Percentiles rank a stretch among this genome's conserved stretches.
Evolutionary conservation across 2,888 invertebrate species (phyloP).

Genomic region (Lamellibrachia columna): DNA sequence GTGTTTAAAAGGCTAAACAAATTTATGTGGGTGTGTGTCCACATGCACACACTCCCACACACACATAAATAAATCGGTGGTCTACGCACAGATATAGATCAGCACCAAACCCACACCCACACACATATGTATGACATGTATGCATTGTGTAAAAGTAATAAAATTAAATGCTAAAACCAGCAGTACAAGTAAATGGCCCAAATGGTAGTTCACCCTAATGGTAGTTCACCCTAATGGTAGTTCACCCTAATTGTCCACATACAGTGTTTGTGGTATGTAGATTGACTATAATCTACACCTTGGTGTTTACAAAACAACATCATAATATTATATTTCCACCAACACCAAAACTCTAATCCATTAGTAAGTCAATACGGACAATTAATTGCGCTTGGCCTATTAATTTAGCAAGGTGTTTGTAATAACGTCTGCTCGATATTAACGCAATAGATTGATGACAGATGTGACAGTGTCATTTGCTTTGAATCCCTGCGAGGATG

Average conservation of each 20-base stretch:
- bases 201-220: too few relatives aligned
- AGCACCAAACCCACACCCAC: too few relatives aligned
- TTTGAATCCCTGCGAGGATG: neutral
- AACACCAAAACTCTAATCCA: neutral
- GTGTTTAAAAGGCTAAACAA: neutral
- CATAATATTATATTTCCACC: too few relatives aligned
- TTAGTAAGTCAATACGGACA: neutral
- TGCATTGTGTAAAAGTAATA: too few relatives aligned
- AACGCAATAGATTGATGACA: neutral
- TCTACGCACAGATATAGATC: too few relatives aligned
- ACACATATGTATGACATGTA: too few relatives aligned
- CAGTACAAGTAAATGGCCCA: too few relatives aligned
- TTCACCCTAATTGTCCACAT: too few relatives aligned
- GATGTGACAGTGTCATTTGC: neutral
- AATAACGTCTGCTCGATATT: neutral
- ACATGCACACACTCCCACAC: neutral
- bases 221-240: too few relatives aligned
- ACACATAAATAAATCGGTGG: neutral
- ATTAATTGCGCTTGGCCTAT: neutral
- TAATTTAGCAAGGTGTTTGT: conserved; percentile 6
- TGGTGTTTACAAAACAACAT: neutral
- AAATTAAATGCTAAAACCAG: too few relatives aligned
- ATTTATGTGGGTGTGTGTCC: neutral
- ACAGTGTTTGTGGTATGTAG: neutral
- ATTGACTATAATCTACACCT: neutral